Conservation (phyloP, 2,113 vertebrate genomes). For the Thinocorus orbignyianus region DNA sequence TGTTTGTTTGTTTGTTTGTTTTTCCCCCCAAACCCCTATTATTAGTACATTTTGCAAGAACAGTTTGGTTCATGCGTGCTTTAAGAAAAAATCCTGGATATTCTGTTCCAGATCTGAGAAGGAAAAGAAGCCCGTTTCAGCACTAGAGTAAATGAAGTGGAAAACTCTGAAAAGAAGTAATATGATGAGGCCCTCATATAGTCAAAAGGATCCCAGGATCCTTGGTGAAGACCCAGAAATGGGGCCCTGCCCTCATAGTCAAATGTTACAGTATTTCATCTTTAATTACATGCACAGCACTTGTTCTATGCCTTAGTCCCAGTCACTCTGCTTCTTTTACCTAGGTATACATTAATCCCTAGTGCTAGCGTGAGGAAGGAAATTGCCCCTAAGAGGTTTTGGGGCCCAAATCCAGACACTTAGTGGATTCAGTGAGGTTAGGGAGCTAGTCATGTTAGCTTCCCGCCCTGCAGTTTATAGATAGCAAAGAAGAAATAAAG, state of each 20-base stretch:
- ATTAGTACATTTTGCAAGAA: background rate
- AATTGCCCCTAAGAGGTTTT: background rate
- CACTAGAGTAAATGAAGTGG: background rate
- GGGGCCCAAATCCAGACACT: background rate
- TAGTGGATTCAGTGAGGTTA: background rate
- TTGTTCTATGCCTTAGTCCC: background rate
- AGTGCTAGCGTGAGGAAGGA: rapidly evolving
- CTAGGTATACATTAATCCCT: background rate
- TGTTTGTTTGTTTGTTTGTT: too few species aligned
- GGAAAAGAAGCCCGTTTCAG: background rate
- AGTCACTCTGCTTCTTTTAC: background rate
- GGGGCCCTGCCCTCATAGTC: background rate
- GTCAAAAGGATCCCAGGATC: background rate
- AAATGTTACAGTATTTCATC: background rate
- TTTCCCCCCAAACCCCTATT: too few species aligned
- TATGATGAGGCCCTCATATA: background rate
- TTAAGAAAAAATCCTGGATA: background rate
- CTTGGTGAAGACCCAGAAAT: background rate
- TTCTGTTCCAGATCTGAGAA: background rate
- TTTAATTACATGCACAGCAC: background rate
- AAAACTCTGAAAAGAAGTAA: background rate
- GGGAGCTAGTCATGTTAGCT: background rate
- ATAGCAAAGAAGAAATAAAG: background rate
- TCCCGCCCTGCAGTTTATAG: background rate
- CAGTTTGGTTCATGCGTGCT: background rate